Evolutionary conservation across 1,140 invertebrate species (phyloP).

Genomic region (Drosophila nigrodunni): DNA sequence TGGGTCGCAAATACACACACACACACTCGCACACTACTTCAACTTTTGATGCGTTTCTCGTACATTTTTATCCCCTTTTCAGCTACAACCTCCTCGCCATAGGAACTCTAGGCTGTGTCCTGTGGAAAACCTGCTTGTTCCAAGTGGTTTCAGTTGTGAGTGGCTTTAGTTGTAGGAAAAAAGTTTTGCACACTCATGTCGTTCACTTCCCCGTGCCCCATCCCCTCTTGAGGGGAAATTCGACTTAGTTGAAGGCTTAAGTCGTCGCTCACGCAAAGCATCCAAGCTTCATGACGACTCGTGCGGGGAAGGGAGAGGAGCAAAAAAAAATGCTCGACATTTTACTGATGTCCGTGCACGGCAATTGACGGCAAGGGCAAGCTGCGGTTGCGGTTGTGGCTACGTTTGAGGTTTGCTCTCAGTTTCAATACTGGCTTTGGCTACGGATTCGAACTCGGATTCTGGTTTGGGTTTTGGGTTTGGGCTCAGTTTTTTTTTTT

Average conservation of each 20-base stretch:
- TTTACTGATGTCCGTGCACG: conserved; percentile 56
- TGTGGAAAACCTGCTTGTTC: conserved; percentile 69
- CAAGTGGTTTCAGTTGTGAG: conserved; percentile 79
- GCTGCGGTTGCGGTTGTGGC: conserved; percentile 22
- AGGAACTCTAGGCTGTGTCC: background rate
- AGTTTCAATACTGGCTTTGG: background rate
- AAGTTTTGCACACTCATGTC: conserved; percentile 72
- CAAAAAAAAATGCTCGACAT: conserved; percentile 17
- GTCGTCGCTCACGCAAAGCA: conserved; percentile 73
- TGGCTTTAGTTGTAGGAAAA: conserved; percentile 67
- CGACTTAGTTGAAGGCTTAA: conserved; percentile 48
- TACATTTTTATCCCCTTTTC: background rate
- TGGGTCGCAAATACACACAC: conserved; percentile 20
- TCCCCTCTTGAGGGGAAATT: background rate
- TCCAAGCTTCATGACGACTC: conserved; percentile 20
- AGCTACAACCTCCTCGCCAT: background rate
- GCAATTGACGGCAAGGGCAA: conserved; percentile 10
- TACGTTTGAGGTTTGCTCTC: conserved; percentile 49
- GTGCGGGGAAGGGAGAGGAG: background rate
- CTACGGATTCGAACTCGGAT: conserved; percentile 15
- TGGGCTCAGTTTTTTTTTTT: conserved; percentile 8
- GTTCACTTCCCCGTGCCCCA: background rate
- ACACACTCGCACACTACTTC: conserved; percentile 35
- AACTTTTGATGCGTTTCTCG: conserved; percentile 46
- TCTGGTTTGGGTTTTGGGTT: background rate